Evolutionary conservation across 2,113 vertebrate genomes (phyloP).

Genomic region (Dicentrarchus labrax): DNA sequence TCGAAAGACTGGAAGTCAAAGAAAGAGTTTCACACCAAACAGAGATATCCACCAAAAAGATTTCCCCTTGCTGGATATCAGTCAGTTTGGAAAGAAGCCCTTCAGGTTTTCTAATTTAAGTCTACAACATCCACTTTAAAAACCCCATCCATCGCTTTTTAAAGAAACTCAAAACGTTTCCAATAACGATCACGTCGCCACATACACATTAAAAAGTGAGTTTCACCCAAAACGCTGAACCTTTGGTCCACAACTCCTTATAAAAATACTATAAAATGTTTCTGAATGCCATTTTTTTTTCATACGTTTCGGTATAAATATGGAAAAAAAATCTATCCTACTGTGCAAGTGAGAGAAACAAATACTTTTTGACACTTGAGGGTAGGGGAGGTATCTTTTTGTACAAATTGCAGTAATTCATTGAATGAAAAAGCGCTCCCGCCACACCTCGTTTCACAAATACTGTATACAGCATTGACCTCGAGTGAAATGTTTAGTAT

Average conservation of each 20-base stretch:
- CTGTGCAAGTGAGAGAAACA: slow-evolving; percentile 83
- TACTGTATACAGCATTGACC: slow-evolving; percentile 48
- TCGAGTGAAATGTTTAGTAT: slow-evolving; percentile 51
- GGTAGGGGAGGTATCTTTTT: slow-evolving; percentile 74
- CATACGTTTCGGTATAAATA: slow-evolving; percentile 81
- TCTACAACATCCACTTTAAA: slow-evolving; percentile 62
- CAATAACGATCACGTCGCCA: slow-evolving; percentile 47
- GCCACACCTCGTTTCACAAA: slow-evolving; percentile 59
- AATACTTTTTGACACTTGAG: slow-evolving; percentile 74
- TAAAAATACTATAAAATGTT: slow-evolving; percentile 87
- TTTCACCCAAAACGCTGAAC: slow-evolving; percentile 75
- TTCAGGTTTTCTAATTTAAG: slow-evolving; percentile 56
- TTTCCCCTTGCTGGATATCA: slow-evolving; percentile 25
- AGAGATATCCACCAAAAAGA: slow-evolving; percentile 28
- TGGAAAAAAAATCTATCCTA: slow-evolving; percentile 83
- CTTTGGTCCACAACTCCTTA: slow-evolving; percentile 84
- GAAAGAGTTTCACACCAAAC: slow-evolving; percentile 63
- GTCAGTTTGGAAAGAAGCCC: slow-evolving; percentile 49
- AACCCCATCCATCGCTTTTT: slow-evolving; percentile 50
- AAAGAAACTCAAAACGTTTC: slow-evolving; percentile 64
- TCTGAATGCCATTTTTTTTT: slow-evolving; percentile 79
- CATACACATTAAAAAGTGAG: slow-evolving; percentile 74
- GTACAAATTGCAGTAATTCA: slow-evolving; percentile 80
- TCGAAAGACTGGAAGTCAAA: slow-evolving; percentile 67
- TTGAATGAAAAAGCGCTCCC: slow-evolving; percentile 63